A percentile compares a stretch with the other conserved stretches of the same genome.
phyloP scores from a whole-genome alignment of 2,113 vertebrate species.

The Proteles cristata region DNA sequence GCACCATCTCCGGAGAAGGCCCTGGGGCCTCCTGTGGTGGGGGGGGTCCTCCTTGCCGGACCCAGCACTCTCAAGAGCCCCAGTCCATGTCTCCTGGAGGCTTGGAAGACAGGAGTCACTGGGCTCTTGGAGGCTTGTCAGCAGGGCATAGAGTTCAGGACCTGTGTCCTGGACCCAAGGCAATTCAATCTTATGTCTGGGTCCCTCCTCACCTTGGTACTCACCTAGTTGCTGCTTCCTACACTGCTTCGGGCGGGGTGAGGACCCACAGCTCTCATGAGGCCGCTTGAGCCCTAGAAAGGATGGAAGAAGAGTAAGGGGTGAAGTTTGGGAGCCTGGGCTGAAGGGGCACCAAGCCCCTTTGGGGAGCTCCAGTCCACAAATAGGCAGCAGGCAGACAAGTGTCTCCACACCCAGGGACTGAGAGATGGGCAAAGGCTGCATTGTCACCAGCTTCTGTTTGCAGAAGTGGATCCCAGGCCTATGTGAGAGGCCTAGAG shows the following conservation, averaged over 20 bases:
- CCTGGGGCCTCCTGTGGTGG: neutral
- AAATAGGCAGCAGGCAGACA: neutral
- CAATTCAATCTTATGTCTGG: too few relatives aligned
- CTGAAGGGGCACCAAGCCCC: neutral
- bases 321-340: neutral
- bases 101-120: neutral
- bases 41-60: neutral
- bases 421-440: neutral
- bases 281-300: constrained; percentile 60
- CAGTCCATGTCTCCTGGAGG: neutral
- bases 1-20: neutral
- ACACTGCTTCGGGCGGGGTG: constrained; percentile 41
- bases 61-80: neutral
- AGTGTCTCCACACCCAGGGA: neutral
- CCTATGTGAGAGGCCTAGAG: too few relatives aligned
- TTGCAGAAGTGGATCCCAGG: neutral
- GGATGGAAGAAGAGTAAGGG: neutral
- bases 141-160: neutral
- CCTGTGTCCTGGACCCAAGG: neutral
- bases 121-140: neutral
- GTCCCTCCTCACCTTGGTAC: neutral
- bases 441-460: neutral
- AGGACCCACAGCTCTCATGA: constrained; percentile 35
- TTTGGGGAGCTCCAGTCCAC: neutral
- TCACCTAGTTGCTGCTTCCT: constrained; percentile 65